Conservation (phyloP, 2,888 invertebrate genomes). For the Congeria kusceri region DNA sequence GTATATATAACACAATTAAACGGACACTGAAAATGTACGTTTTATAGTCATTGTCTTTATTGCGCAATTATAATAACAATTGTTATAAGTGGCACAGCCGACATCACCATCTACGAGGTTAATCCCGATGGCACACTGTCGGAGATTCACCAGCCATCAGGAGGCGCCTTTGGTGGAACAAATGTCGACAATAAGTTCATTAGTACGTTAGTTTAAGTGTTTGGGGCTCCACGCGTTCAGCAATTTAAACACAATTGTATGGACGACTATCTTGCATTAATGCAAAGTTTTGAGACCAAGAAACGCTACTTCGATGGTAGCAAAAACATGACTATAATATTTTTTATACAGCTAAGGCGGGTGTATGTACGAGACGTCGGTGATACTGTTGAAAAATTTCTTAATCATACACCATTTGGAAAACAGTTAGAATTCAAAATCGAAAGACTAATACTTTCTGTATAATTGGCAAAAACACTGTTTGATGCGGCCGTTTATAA, state of each 20-base stretch:
- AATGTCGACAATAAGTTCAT: constrained; percentile 47
- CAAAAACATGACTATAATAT: constrained; percentile 18
- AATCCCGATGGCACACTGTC: constrained; percentile 34
- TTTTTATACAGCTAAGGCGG: constrained; percentile 31
- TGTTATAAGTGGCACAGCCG: constrained; percentile 53
- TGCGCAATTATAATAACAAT: no score
- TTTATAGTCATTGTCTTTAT: no score
- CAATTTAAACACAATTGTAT: constrained; percentile 26
- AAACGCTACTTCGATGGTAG: constrained; percentile 41
- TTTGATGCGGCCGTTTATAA: neutral
- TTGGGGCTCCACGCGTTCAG: constrained; percentile 18
- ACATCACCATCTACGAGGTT: constrained; percentile 51
- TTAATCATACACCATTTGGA: constrained; percentile 11
- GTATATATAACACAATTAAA: no score
- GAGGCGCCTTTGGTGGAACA: constrained; percentile 54
- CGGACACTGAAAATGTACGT: no score
- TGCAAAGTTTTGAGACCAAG: constrained; percentile 45
- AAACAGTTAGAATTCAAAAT: constrained; percentile 6
- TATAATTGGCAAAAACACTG: neutral
- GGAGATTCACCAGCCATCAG: constrained; percentile 44
- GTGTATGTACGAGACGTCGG: constrained; percentile 9
- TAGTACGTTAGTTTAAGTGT: constrained; percentile 7
- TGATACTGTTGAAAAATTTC: constrained; percentile 3
- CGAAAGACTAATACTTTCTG: neutral
- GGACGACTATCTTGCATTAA: constrained; percentile 43